A percentile compares a stretch with the other conserved stretches of the same genome.
Conservation (phyloP, 2,888 invertebrate genomes). For the Drosophila siamana region DNA sequence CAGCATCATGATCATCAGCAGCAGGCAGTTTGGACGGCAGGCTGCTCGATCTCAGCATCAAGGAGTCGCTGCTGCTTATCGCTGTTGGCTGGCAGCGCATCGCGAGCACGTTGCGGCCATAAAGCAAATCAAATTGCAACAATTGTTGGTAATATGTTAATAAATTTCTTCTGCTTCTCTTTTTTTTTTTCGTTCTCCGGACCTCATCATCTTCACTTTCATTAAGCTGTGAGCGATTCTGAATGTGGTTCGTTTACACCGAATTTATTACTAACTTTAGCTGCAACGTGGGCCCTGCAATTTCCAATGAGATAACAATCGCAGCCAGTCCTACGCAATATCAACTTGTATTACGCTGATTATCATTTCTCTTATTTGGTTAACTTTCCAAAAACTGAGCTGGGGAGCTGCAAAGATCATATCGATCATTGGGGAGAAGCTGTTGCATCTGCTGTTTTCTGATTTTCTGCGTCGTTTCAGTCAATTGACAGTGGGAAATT, state of each 20-base stretch:
- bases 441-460: not conserved
- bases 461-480: not conserved
- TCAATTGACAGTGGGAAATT: not conserved
- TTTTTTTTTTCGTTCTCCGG: not conserved
- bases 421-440: not conserved
- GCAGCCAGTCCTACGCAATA: constrained; percentile 45
- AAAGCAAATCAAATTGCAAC: constrained; percentile 82
- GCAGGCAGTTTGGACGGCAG: constrained; percentile 13
- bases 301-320: constrained; percentile 38
- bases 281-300: constrained; percentile 15
- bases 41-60: constrained; percentile 24
- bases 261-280: constrained; percentile 57
- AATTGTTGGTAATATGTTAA: constrained; percentile 81
- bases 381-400: constrained; percentile 19
- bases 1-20: constrained; percentile 23
- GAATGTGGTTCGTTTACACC: constrained; percentile 60
- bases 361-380: constrained; percentile 32
- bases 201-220: constrained; percentile 66
- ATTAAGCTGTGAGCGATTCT: constrained; percentile 59
- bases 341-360: constrained; percentile 46
- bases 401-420: not conserved
- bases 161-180: constrained; percentile 56
- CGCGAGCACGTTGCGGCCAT: constrained; percentile 70
- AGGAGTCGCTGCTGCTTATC: constrained; percentile 59
- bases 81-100: constrained; percentile 65